Conservation (phyloP, 2,888 invertebrate genomes). For the Dermolepida albohirtum region DNA sequence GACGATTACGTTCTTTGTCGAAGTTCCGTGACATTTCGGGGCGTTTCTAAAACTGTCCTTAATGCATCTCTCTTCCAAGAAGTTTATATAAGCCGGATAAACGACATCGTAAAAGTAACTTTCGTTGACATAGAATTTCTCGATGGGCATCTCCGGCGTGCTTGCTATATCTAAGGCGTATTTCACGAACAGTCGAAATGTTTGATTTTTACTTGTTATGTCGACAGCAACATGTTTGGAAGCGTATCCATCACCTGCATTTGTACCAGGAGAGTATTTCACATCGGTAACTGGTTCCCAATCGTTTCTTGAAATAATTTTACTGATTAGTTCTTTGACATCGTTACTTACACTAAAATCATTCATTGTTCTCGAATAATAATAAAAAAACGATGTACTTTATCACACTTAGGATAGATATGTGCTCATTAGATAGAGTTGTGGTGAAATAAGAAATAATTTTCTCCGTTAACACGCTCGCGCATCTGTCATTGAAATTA, state of each 20-base stretch:
- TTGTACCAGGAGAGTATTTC: not conserved
- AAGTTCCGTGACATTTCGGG: constrained; percentile 18
- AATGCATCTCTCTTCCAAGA: not conserved
- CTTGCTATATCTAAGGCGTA: not conserved
- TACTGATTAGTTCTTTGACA: no score
- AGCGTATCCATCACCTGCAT: not conserved
- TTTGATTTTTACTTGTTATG: not conserved
- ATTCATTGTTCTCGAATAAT: no score
- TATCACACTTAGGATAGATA: no score
- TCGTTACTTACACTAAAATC: no score
- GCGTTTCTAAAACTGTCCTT: constrained; percentile 14
- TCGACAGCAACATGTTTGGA: constrained; percentile 3
- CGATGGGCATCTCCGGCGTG: not conserved
- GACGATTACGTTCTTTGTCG: constrained; percentile 36
- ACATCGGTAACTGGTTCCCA: no score
- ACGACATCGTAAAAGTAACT: constrained; percentile 8
- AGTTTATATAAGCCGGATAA: not conserved
- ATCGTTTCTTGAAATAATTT: no score
- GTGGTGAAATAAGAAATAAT: no score
- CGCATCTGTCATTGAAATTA: no score
- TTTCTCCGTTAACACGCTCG: no score
- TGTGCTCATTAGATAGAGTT: no score
- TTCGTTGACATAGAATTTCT: constrained; percentile 9
- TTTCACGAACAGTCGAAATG: constrained; percentile 4
- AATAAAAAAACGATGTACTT: no score